These are phyloP conservation scores for Podilymbus podiceps DNA, from an alignment of 2,113 vertebrate species.

Conservation along the genomic window DNA sequence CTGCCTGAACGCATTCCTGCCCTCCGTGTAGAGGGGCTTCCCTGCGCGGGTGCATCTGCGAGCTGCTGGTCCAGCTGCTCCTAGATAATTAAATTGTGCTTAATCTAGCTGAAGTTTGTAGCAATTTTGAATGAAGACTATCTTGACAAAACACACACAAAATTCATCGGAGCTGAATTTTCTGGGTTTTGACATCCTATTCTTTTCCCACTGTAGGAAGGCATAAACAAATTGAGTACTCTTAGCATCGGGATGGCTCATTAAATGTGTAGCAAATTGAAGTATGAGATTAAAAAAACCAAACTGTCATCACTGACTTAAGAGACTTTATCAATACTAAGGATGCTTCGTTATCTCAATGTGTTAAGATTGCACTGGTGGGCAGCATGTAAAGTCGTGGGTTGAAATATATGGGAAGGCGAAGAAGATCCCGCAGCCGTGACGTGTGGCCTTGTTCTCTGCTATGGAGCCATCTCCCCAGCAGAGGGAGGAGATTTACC, in stretches of 20 bases:
- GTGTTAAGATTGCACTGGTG: neutral
- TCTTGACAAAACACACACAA: neutral
- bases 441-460: neutral
- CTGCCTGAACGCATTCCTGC: neutral
- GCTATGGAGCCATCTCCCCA: slow-evolving; percentile 7
- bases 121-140: neutral
- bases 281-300: neutral
- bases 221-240: neutral
- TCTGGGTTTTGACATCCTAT: neutral
- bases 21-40: neutral
- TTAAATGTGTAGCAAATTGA: neutral
- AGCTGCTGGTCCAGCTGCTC: neutral
- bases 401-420: neutral
- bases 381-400: neutral
- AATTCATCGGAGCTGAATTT: neutral
- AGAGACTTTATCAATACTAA: neutral
- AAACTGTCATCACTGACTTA: neutral
- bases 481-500: slow-evolving; percentile 34
- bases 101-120: neutral
- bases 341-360: too few species aligned
- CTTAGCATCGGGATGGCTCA: neutral
- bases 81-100: neutral
- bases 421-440: neutral
- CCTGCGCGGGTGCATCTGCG: neutral
- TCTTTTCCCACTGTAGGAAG: neutral